Evolutionary conservation across 2,888 invertebrate genomes (phyloP), one percentile per base, ranked within the genome.

Genomic region (Miltochrista miniata): DNA sequence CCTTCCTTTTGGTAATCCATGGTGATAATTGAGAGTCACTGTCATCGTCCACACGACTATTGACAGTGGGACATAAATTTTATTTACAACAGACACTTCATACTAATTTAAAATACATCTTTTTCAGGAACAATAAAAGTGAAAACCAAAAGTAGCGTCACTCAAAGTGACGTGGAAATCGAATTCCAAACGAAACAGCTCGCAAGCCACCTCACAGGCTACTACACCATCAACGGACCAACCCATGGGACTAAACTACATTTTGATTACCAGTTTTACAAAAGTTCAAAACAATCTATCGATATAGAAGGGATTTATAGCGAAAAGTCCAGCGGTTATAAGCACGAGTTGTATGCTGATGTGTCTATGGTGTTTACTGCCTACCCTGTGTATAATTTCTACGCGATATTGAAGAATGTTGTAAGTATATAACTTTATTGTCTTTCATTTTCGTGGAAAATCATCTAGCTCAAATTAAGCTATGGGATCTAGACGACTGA

Each of bases 181-280:
- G 94, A 94, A 43, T 96, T 97, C 73, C 94, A 95, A 85, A 97
- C 96, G 0, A 96, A 95, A 69, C 94, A 95, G 59, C 85, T 97
- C 0, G 94, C 93, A 48, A 96, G 96, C 41, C 92, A 94, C 58
- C 83, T 96, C n/a, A 87, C 93, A 31, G 97, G 97, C 0, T 96
- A 96, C 74, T 93, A 96, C 45, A 93, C 94, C 1, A 79, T 90
- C 46, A 91, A 85, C 76, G 92, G 79, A 57, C 93, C 81, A 13
- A 92, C 76, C 0, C 85, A 91, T 45, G 93, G 94, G 0, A 92
- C 93, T 0, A 94, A 95, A 60, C 75, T 95, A 2, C 93, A 94
- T 64, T 76, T 95, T 7, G 93, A 95, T 69, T 96, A 96, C 68
- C 93, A 94, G 71, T 93, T 96, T 70, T 92, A 92, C 48, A 90